Evolutionary conservation across 1,140 invertebrate species (phyloP).

Genomic region (Propsilocerus akamusi): DNA sequence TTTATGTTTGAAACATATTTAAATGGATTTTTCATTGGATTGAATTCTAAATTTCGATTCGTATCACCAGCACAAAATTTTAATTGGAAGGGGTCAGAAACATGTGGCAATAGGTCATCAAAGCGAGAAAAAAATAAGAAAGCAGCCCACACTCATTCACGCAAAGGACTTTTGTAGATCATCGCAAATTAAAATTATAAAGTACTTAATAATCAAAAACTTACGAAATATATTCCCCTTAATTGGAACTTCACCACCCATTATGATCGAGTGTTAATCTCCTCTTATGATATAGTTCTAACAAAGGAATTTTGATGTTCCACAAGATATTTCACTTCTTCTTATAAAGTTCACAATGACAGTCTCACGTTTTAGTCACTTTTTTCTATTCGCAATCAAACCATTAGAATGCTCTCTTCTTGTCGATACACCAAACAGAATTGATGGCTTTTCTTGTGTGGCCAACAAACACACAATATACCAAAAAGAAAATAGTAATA

Average conservation of each 20-base stretch:
- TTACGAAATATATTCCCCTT: neutral
- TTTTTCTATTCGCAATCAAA: neutral
- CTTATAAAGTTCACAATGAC: too few species aligned
- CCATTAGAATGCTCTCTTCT: neutral
- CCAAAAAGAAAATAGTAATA: too few species aligned
- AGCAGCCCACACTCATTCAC: neutral
- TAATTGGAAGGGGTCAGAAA: neutral
- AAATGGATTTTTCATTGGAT: neutral
- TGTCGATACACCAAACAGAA: neutral
- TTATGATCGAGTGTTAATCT: neutral
- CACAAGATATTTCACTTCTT: too few species aligned
- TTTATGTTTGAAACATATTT: neutral
- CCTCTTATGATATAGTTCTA: neutral
- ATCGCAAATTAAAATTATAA: neutral
- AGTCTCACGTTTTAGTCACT: neutral
- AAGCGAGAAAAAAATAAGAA: neutral
- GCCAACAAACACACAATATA: too few species aligned
- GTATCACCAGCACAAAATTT: neutral
- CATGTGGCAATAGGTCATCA: neutral
- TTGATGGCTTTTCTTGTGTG: neutral
- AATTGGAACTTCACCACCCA: neutral
- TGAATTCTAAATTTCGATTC: neutral
- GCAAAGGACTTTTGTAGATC: conserved; percentile 1
- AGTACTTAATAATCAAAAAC: neutral
- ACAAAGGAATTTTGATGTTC: too few species aligned